Base-by-base conservation (phyloP, 2,797 vertebrate species). In the Lithobates sylvaticus region DNA sequence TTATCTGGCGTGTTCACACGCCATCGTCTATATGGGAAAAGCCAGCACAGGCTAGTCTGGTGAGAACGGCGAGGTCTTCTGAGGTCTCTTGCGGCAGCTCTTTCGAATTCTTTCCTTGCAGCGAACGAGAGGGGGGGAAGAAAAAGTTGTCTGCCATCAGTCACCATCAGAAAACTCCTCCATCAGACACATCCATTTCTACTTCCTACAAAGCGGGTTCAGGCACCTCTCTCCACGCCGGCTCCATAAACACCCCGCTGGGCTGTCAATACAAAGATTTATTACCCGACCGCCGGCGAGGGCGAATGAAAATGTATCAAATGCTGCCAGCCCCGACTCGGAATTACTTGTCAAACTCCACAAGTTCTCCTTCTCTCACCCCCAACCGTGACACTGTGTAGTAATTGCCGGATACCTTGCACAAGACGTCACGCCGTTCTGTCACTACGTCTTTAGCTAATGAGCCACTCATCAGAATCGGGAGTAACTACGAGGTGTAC, bases 191-290 rank as follows among this genome's bases (percentile, higher is more conserved):
- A 36, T 1, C 0, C 74, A 3, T 89, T 89, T 88, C 27, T 84
- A 81, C 88, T 89, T 88, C 86, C 86, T 86, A 89, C 90, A 79
- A 75, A 87, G 88, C 61, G 50, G 36, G 67, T 85, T 50, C 58
- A 78, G 0, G 0, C 85, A 78, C 47, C 88, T 76, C 85, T 91
- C 76, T 76, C 86, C 36, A 21, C 68, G 69, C 80, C 77, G 76
- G 75, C 82, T 0, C 5, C 68, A 89, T 89, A 83, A 23, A 65
- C 67, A n/a, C 85, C 78, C 78, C 82, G 76, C 85, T 84, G 89
- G 0, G 0, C 91, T 93, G 95, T 94, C 95, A 94, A 93, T 94
- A 95, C 93, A 88, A 95, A 93, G 94, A 95, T 95, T 94, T 94
- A 94, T 95, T 92, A 93, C 92, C 88, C 94, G 91, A 93, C 88